A percentile compares a stretch with the other conserved stretches of the same genome.
Evolutionary conservation across 2,113 vertebrate species (phyloP).

Genomic region (Plecturocebus donacophilus): DNA sequence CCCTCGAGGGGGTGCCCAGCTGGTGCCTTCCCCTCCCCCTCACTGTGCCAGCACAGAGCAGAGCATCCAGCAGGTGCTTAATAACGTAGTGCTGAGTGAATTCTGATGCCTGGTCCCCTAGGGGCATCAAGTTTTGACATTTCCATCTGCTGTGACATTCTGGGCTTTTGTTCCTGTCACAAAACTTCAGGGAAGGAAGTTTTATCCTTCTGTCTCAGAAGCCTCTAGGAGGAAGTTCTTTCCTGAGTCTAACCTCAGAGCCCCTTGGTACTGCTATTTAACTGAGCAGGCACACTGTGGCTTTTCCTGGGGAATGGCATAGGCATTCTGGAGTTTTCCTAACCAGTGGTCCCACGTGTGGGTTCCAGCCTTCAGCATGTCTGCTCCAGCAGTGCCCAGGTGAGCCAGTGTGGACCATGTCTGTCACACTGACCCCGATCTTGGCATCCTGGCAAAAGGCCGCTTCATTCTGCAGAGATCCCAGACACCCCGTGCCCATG

Average conservation of each 20-base stretch:
- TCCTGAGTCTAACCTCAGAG: background rate
- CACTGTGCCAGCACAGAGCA: background rate
- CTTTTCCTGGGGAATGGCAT: background rate
- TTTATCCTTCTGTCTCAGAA: background rate
- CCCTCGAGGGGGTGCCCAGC: background rate
- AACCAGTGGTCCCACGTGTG: accelerated
- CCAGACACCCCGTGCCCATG: accelerated
- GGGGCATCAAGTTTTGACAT: background rate
- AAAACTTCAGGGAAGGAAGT: background rate
- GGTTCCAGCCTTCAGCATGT: background rate
- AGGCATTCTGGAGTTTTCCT: background rate
- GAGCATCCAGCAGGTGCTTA: background rate
- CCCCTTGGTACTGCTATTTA: background rate
- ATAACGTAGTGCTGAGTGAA: background rate
- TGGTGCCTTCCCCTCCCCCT: background rate
- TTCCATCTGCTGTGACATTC: slow-evolving; percentile 44
- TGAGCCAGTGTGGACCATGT: background rate
- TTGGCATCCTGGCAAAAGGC: background rate
- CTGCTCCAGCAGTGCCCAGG: background rate
- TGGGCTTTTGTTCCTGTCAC: background rate
- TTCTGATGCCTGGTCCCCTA: background rate
- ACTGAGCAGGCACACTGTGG: background rate
- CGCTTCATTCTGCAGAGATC: background rate
- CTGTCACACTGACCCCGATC: background rate
- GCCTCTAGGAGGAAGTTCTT: background rate